These are phyloP conservation scores for Gortyna flavago DNA, from an alignment of 2,888 invertebrate genomes.

Conservation along the genomic window DNA sequence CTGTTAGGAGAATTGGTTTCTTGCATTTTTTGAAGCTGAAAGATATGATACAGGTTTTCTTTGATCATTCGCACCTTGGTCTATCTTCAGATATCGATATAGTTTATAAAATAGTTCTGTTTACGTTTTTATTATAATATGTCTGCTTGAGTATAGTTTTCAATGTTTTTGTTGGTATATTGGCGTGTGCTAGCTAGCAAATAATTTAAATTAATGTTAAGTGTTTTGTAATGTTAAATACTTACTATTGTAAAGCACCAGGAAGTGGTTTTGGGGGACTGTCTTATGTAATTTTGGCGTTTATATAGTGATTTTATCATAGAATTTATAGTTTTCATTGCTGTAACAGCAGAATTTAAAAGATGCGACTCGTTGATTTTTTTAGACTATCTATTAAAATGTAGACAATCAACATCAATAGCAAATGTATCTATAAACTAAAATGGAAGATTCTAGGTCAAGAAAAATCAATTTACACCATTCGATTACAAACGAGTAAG, in stretches of 20 bases:
- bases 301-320: neutral
- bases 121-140: neutral
- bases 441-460: constrained; percentile 15
- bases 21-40: neutral
- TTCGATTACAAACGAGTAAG: constrained; percentile 36
- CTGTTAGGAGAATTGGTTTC: constrained; percentile 2
- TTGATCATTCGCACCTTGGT: constrained; percentile 16
- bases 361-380: neutral
- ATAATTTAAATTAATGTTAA: neutral
- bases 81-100: neutral
- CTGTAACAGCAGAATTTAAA: neutral
- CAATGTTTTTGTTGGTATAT: neutral
- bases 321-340: neutral
- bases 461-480: constrained; percentile 30
- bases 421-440: neutral
- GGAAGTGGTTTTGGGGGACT: no score
- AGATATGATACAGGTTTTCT: neutral
- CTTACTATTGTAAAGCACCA: neutral
- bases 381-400: neutral
- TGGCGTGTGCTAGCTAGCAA: neutral
- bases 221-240: neutral
- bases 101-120: neutral
- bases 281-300: no score
- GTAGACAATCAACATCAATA: neutral
- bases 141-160: neutral